Base-by-base conservation (phyloP, 2,797 vertebrate genomes). In the Diglossa cyanea region DNA sequence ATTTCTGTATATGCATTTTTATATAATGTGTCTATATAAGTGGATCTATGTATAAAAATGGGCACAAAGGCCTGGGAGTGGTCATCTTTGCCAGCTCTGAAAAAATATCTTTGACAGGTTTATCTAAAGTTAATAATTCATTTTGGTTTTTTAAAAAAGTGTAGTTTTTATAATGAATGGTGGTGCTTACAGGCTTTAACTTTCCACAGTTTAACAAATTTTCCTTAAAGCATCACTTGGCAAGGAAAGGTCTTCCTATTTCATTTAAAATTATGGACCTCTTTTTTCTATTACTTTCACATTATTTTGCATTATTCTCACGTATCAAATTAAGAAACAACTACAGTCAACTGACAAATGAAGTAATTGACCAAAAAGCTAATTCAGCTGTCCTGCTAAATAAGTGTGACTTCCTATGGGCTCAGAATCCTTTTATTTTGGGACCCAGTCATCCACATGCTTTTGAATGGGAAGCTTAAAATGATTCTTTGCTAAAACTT, bases 311-410 rank as follows among this genome's bases (percentile, higher is more conserved):
- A 18, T 54, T 79, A 15, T 76, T 85, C 1, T 24, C 12, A 6
- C 0, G 0, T 51, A 89, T 68, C 31, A 74, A 91, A 93, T 93
- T 82, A 91, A 85, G 37, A 76, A 82, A 87, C 20, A 54, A 23
- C 65, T 93, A 17, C 2, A 67, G 55, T 85, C 55, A 81, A 91
- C 20, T 94, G 84, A 81, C 48, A 94, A 88, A 86, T 25, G 53
- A 87, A 60, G 67, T 73, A 67, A 42, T 87, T 63, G 51, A 82
- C 75, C 63, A 89, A 83, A 94, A 83, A 71, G 37, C 78, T 95
- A 94, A 91, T 96, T 95, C 88, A 93, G 80, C 84, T 95, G 57
- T 94, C 53, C 57, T 94, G 60, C 63, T 95, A 76, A 94, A 80
- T 74, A 92, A 85, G 74, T 95, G 92, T 91, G 88, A 92, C 78